These are phyloP conservation scores for Turritopsis rubra DNA, from an alignment of 30 jellyfish, hydroid and myxozoan species.

Conservation along the genomic window DNA sequence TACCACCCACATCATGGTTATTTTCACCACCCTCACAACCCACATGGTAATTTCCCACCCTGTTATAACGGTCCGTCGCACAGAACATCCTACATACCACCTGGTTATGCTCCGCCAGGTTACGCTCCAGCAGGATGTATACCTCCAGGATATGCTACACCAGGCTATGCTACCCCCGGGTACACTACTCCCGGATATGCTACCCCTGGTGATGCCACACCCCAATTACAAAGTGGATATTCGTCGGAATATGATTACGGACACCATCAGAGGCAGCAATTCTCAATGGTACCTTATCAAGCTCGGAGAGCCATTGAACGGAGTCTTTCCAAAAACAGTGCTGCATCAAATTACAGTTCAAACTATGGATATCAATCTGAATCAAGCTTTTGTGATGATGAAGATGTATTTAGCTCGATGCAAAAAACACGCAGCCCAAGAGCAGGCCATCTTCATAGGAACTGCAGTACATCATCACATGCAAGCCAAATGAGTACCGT, in stretches of 20 bases:
- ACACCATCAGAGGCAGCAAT: not conserved
- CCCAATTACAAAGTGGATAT: slow-evolving; percentile 18
- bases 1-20: not conserved
- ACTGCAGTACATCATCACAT: slow-evolving; percentile 3
- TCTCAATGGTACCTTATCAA: slow-evolving; percentile 7
- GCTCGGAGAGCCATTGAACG: slow-evolving; percentile 20
- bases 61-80: not conserved
- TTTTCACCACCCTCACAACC: not conserved
- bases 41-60: not conserved
- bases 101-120: slow-evolving; percentile 23
- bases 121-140: slow-evolving; percentile 8
- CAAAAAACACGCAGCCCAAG: slow-evolving; percentile 8
- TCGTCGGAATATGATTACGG: slow-evolving; percentile 25
- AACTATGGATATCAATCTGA: slow-evolving; percentile 22
- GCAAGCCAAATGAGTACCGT: slow-evolving; percentile 10
- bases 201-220: slow-evolving; percentile 29
- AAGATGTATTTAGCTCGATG: slow-evolving; percentile 7
- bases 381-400: slow-evolving; percentile 27
- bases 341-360: slow-evolving; percentile 11
- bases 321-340: slow-evolving; percentile 16
- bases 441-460: not conserved
- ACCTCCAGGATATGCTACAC: slow-evolving; percentile 17
- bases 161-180: slow-evolving; percentile 23
- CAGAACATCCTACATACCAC: not conserved
- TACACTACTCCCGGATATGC: slow-evolving; percentile 27